phyloP scores from a whole-genome alignment of 1,140 invertebrate species.

The Atopsyche davidsoni region DNA sequence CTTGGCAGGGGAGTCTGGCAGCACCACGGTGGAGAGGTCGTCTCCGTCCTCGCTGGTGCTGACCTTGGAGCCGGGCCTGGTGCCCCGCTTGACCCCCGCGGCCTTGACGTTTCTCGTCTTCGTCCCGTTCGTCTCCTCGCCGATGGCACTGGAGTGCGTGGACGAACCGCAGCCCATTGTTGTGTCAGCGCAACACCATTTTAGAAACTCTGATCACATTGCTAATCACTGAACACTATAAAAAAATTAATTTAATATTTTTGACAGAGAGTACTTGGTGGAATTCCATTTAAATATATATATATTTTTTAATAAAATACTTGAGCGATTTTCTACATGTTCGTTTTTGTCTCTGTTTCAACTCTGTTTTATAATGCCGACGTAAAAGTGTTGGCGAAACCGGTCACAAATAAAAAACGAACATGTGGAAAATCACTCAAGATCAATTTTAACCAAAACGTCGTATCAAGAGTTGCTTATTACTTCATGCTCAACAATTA shows the following conservation, averaged over 20 bases:
- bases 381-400: too few species aligned
- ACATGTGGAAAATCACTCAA: not conserved
- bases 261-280: too few species aligned
- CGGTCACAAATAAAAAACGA: too few species aligned
- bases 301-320: too few species aligned
- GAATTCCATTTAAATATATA: too few species aligned
- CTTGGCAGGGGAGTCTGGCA: slow-evolving; percentile 36
- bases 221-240: not conserved
- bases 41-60: slow-evolving; percentile 34
- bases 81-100: slow-evolving; percentile 29
- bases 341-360: too few species aligned
- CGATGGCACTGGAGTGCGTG: slow-evolving; percentile 33
- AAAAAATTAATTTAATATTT: not conserved
- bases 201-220: not conserved
- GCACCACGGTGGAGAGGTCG: slow-evolving; percentile 38
- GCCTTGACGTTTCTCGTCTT: slow-evolving; percentile 9
- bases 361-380: too few species aligned
- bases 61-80: slow-evolving; percentile 19
- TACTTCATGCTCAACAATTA: not conserved
- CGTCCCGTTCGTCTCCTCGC: slow-evolving; percentile 24
- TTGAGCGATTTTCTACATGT: too few species aligned
- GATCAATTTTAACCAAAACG: not conserved
- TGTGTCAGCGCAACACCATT: slow-evolving; percentile 1
- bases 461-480: not conserved
- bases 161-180: slow-evolving; percentile 46